Evolutionary conservation across 2,888 invertebrate species (phyloP).

Genomic region (Drosophila dives): DNA sequence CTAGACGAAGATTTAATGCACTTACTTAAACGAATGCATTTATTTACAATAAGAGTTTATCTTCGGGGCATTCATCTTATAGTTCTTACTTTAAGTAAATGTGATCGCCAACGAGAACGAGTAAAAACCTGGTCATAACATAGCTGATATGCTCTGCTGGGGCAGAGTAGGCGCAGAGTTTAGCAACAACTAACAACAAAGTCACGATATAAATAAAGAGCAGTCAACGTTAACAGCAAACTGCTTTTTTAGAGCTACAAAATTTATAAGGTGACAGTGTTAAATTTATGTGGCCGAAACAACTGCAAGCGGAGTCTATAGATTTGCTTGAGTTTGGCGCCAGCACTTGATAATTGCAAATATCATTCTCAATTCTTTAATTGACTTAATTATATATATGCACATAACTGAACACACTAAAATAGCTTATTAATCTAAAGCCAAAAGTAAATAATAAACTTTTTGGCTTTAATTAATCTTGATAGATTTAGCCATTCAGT

Average conservation of each 20-base stretch:
- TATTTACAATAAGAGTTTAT: neutral
- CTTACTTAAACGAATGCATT: neutral
- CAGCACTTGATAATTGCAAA: conserved; percentile 62
- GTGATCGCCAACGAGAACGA: neutral
- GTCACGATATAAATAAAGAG: conserved; percentile 74
- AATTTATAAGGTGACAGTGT: conserved; percentile 81
- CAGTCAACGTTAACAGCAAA: conserved; percentile 64
- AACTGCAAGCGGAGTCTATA: conserved; percentile 6
- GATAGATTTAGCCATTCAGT: conserved; percentile 29
- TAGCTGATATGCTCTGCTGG: neutral
- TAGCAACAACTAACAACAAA: conserved; percentile 61
- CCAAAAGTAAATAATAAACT: conserved; percentile 15
- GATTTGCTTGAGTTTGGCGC: conserved; percentile 54
- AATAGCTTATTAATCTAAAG: conserved; percentile 28
- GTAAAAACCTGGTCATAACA: neutral
- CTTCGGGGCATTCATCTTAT: neutral
- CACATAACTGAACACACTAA: conserved; percentile 1
- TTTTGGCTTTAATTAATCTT: conserved; percentile 42
- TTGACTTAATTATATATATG: conserved; percentile 50
- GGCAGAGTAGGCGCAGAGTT: conserved; percentile 52
- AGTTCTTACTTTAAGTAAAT: neutral
- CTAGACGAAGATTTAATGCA: conserved; percentile 14
- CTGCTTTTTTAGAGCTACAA: conserved; percentile 49
- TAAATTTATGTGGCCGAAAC: conserved; percentile 71
- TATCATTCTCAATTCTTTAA: conserved; percentile 59